These are phyloP conservation scores for Stenodera caucasica DNA, from an alignment of 2,888 invertebrate genomes.

Conservation along the genomic window DNA sequence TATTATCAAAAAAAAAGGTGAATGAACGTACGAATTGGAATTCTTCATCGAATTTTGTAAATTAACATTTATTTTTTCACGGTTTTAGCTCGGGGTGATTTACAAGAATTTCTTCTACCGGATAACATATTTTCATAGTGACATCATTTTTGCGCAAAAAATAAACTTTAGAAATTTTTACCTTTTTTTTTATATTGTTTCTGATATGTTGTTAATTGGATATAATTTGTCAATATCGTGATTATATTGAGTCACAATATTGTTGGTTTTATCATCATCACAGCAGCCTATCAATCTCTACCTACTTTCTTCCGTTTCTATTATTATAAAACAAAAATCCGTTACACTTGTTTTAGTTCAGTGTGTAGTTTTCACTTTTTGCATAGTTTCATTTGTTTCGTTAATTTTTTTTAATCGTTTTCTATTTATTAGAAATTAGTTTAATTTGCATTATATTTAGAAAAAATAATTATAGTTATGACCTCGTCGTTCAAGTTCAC, in stretches of 20 bases:
- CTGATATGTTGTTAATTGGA: neutral
- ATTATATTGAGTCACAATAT: neutral
- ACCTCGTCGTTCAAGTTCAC: constrained; percentile 37
- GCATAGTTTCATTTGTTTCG: no score
- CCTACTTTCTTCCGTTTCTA: constrained; percentile 24
- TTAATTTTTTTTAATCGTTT: no score
- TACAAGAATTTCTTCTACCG: neutral
- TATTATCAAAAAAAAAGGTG: no score
- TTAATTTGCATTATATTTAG: no score
- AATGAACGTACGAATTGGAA: no score
- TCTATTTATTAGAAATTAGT: no score
- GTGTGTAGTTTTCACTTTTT: constrained; percentile 30
- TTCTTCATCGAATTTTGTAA: no score
- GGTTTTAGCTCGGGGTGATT: neutral
- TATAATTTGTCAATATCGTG: neutral
- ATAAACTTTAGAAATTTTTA: neutral
- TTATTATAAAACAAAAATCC: constrained; percentile 18
- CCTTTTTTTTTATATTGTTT: neutral
- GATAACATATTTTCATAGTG: neutral
- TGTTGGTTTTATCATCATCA: neutral
- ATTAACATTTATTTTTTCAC: no score
- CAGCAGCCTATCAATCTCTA: constrained; percentile 18
- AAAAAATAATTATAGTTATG: neutral
- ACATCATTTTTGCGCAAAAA: neutral
- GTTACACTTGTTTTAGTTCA: constrained; percentile 26